phyloP scores from a whole-genome alignment of 2,113 vertebrate genomes.

The Lichenostomus cassidix region DNA sequence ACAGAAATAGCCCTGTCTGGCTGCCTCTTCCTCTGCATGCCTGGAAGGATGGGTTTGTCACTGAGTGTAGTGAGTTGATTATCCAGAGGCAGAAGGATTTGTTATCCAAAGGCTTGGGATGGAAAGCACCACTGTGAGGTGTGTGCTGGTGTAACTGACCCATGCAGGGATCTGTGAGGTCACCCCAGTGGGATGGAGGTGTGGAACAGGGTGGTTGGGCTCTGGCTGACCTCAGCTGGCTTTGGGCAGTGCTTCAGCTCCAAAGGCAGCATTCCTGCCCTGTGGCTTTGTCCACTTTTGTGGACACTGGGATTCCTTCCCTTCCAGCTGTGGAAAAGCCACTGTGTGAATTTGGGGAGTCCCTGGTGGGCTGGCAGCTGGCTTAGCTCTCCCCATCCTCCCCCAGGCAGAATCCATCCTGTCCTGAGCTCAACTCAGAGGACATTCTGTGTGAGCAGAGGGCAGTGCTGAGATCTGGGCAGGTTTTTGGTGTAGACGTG shows the following conservation, averaged over 20 bases:
- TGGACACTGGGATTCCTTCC: background rate
- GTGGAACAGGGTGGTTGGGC: background rate
- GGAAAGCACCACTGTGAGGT: background rate
- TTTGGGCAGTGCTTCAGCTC: background rate
- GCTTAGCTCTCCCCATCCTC: background rate
- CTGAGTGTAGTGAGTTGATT: background rate
- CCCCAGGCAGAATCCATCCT: background rate
- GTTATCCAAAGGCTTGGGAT: background rate
- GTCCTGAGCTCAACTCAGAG: background rate
- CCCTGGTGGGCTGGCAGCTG: background rate
- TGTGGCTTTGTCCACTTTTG: fast-evolving
- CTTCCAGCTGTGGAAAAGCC: background rate
- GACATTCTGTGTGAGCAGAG: background rate
- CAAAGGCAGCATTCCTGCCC: fast-evolving
- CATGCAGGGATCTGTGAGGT: fast-evolving
- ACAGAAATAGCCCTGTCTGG: background rate
- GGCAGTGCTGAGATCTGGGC: background rate
- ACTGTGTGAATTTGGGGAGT: background rate
- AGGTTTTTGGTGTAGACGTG: fast-evolving
- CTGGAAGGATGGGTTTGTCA: background rate
- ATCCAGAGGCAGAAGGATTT: background rate
- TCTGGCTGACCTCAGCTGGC: background rate
- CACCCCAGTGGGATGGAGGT: background rate
- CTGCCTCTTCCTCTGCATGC: background rate
- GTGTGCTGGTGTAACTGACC: background rate